A percentile compares a stretch with the other conserved stretches of the same genome.
These are phyloP conservation scores for Blastomussa wellsi DNA, from an alignment of 92 coral and sea anemone genomes.

Conservation along the genomic window DNA sequence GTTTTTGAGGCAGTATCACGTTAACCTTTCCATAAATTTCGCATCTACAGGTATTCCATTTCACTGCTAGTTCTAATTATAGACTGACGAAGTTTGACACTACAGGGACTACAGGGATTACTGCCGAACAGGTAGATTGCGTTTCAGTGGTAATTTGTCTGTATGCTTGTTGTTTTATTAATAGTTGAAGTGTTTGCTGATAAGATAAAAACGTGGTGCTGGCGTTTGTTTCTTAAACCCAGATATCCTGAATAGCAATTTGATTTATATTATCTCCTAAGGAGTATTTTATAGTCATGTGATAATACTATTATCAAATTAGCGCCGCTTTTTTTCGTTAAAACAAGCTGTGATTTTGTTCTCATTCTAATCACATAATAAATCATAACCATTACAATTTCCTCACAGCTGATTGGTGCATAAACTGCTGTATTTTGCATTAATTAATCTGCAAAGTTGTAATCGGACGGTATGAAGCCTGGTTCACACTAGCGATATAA, in stretches of 20 bases:
- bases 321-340: neutral
- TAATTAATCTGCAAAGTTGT: too few species aligned
- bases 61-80: neutral
- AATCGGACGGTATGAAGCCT: too few species aligned
- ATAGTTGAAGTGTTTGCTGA: too few species aligned
- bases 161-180: too few species aligned
- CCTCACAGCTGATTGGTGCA: too few species aligned
- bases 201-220: too few species aligned
- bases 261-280: neutral
- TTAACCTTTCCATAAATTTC: neutral
- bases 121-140: neutral
- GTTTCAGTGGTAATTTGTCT: neutral
- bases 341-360: neutral
- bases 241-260: neutral
- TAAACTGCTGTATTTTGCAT: too few species aligned
- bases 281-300: neutral
- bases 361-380: neutral
- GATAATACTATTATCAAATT: neutral
- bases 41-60: neutral
- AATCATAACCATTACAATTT: too few species aligned
- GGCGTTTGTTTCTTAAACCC: too few species aligned
- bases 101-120: neutral
- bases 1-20: neutral
- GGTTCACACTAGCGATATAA: too few species aligned
- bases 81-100: neutral